Base-by-base conservation (phyloP, 2,888 invertebrate species). In the Dermolepida albohirtum region DNA sequence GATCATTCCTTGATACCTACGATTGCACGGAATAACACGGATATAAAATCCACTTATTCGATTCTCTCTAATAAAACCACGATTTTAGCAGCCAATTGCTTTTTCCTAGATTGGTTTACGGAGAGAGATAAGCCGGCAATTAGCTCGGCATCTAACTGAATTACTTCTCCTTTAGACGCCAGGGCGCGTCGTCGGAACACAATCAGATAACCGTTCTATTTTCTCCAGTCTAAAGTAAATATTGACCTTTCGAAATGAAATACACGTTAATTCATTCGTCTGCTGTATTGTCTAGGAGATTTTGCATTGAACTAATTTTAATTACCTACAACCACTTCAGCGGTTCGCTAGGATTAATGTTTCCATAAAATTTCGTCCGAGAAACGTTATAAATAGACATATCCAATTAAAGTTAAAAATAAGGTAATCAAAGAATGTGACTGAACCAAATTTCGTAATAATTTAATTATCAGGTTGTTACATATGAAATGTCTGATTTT, bases 91-190 rank as follows among this genome's bases (percentile, higher is more conserved):
- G 59, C 59, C 59, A 62, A 62, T 62, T 62, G 59, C 59, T 27
- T 47, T 62, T 34, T 47, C 29, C 59, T 62, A 62, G 47, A 62
- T 62, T 62, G 52, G 52, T 54, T 54, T 54, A 64, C 52, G 54
- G 44, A 39, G 43, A 44, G 49, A 50, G 64, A 64, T 64, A 64
- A 64, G 54, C 52, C 52, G 52, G 64, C 64, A 64, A 64, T 64
- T 64, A 64, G 64, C 52, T 64, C 52, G 52, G 54, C 52, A 52
- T 54, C 64, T 64, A 64, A 64, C 64, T 47, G 64, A 64, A 64
- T 64, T 64, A 64, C 52, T 64, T 52, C 44, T 54, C 64, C 52
- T 64, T 64, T 52, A 41, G 29, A 43, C 64, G 64, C 41, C 64
- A 49, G 43, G 64, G 17, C 52, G 64, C 29, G 40, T 52, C 64